These are phyloP conservation scores for Harpagifer antarcticus DNA, from an alignment of 2,797 vertebrate genomes.

Conservation along the genomic window DNA sequence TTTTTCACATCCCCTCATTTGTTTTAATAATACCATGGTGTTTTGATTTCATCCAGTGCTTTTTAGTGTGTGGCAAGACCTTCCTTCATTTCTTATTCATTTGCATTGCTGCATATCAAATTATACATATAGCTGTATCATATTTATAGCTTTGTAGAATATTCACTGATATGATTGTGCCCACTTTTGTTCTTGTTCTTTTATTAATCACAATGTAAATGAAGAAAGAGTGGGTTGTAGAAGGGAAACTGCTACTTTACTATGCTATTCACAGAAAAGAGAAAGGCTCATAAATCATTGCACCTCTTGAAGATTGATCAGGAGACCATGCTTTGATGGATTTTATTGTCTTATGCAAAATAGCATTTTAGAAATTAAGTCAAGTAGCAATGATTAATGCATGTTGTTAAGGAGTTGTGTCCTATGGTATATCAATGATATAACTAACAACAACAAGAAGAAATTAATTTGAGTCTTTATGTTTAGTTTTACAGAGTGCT, in stretches of 20 bases:
- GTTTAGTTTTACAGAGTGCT: not conserved
- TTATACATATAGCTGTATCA: not conserved
- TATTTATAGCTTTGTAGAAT: not conserved
- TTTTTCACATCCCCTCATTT: not conserved
- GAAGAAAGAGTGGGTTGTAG: not conserved
- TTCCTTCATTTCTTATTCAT: constrained; percentile 2
- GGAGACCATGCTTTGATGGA: not conserved
- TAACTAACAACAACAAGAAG: not conserved
- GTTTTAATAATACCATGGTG: not conserved
- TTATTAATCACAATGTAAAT: not conserved
- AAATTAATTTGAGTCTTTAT: not conserved
- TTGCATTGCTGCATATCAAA: constrained; percentile 4
- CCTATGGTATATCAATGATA: not conserved
- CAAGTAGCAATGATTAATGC: not conserved
- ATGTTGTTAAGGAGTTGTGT: not conserved
- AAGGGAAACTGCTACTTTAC: not conserved
- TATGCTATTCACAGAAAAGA: not conserved
- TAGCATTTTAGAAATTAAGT: not conserved
- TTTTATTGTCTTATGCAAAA: not conserved
- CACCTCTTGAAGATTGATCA: not conserved
- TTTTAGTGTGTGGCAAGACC: not conserved
- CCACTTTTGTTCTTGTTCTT: not conserved
- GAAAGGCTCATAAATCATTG: not conserved
- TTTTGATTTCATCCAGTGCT: not conserved
- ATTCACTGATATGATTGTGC: not conserved